Evolutionary conservation across 2,113 vertebrate species (phyloP), one percentile per base, ranked within the genome.

Genomic region (Macheiramphus alcinus): DNA sequence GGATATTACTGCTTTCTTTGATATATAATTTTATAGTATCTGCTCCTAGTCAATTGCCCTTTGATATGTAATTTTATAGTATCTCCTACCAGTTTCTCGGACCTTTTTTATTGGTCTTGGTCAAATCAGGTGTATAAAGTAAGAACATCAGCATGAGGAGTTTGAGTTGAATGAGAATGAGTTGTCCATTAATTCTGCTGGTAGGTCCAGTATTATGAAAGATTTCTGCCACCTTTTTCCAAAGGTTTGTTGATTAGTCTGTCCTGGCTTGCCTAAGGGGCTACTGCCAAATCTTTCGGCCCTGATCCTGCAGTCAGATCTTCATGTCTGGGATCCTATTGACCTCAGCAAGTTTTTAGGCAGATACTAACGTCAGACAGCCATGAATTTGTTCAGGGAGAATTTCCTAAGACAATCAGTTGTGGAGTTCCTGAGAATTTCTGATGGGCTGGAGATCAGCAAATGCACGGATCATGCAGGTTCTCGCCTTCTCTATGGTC

Each of bases 11-110:
- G 9, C 53, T 92, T 97, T 94, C 52, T 89, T 79, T 82, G 40
- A 76, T 89, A 91, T 42, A 47, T 65, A 89, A 85, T 91, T 96
- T 96, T 96, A 86, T 85, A 87, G 56, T 81, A 89, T 75, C 40
- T 81, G 36, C 58, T 94, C 25, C 76, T 82, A 84, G 78, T 80
- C 62, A 89, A 87, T 70, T 89, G 88, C 42, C 72, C 86, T 94
- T 94, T 91, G 61, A 67, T 88, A 89, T n/a, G 65, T 38, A 86
- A 79, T 93, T 89, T 93, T 92, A 90, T 59, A 86, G 38, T 61
- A 79, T 58, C 48, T 89, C n/a, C 40, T 87, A 66, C 47, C 27
- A 52, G 40, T 75, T 91, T 92, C 40, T 84, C 45, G 52, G 40
- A 65, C 20, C 8, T 17, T 91, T 95, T 90, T 87, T 72, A 91